These are phyloP conservation scores for Ptychobarbus kaznakovi DNA, from an alignment of 2,797 vertebrate species.

Conservation along the genomic window DNA sequence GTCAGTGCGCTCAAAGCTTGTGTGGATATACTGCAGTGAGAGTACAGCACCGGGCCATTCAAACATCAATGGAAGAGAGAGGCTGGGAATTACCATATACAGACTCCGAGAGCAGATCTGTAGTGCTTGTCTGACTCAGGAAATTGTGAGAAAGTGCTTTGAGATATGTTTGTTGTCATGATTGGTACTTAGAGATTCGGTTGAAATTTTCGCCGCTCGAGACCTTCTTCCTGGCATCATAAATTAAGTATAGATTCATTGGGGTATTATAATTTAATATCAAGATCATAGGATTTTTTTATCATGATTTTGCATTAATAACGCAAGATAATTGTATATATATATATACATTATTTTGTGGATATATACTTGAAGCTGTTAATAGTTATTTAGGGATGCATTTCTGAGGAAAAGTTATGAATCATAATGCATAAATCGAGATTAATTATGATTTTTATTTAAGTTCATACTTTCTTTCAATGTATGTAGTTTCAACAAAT, in stretches of 20 bases:
- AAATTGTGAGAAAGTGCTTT: constrained; percentile 13
- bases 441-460: not conserved
- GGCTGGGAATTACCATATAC: constrained; percentile 27
- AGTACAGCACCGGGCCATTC: constrained; percentile 28
- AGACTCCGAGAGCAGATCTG: constrained; percentile 5
- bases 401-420: not conserved
- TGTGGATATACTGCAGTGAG: constrained; percentile 29
- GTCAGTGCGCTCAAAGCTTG: constrained; percentile 34
- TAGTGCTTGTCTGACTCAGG: constrained; percentile 20
- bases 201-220: not conserved
- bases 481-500: not conserved
- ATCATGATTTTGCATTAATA: not conserved
- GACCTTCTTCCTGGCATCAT: not conserved
- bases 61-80: constrained; percentile 39
- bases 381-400: not conserved
- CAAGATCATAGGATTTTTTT: not conserved
- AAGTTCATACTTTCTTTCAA: not conserved
- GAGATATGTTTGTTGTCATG: not conserved
- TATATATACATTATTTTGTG: not conserved
- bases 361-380: too few species aligned
- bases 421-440: not conserved
- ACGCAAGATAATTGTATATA: not conserved
- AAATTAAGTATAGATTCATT: not conserved
- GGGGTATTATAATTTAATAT: not conserved
- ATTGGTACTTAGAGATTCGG: not conserved